These are phyloP conservation scores for Eupsilia transversa DNA, from an alignment of 2,888 invertebrate genomes.

Conservation along the genomic window DNA sequence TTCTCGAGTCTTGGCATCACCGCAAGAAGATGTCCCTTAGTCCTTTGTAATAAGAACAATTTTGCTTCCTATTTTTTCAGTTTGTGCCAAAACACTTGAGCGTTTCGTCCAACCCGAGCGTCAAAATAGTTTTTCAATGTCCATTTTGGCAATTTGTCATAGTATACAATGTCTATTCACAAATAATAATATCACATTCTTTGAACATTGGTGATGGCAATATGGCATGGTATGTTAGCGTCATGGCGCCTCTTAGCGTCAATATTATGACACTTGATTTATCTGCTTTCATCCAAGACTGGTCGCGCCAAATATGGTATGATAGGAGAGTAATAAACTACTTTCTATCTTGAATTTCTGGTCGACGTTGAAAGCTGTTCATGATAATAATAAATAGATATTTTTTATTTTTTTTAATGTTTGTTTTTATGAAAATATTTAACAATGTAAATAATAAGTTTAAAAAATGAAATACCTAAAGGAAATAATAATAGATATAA, in stretches of 20 bases:
- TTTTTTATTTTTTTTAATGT: too few species aligned
- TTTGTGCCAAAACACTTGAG: background rate
- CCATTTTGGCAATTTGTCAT: constrained; percentile 37
- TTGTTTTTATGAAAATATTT: too few species aligned
- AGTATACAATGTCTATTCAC: constrained; percentile 21
- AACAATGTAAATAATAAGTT: too few species aligned
- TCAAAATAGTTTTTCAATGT: constrained; percentile 8
- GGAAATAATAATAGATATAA: too few species aligned
- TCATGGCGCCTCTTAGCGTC: background rate
- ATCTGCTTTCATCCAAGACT: background rate
- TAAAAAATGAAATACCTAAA: too few species aligned
- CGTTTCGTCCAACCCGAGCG: background rate
- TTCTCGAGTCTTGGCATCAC: constrained; percentile 3
- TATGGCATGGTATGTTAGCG: background rate
- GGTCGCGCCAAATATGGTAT: constrained; percentile 15
- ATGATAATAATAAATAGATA: too few species aligned
- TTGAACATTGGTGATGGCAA: too few species aligned
- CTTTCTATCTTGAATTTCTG: constrained; percentile 18
- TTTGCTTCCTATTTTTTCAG: background rate
- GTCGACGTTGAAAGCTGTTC: background rate
- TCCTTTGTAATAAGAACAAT: constrained; percentile 18
- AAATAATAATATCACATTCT: background rate
- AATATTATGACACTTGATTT: background rate
- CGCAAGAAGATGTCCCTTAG: background rate
- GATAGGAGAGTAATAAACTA: background rate